Base-by-base conservation (phyloP, 2,888 invertebrate genomes). In the Athrips mouffetella region DNA sequence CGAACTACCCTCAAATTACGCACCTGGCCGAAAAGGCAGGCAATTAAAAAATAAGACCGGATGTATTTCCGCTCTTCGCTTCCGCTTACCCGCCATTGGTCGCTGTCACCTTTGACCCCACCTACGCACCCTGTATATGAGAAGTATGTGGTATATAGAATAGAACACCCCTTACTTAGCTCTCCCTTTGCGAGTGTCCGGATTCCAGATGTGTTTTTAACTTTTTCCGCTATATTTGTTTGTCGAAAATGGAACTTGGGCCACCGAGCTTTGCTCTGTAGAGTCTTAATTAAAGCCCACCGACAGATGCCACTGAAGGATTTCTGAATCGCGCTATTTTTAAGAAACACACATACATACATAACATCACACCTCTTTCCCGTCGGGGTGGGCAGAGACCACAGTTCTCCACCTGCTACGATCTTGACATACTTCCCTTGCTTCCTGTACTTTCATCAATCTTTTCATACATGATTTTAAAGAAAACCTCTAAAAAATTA, bases 31-130 rank as follows among this genome's bases (percentile, higher is more conserved):
- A 73, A 74, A 74, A 57, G 63, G 60, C 65, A 64, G 65, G 65
- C 70, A 76, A 80, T 83, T 82, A 73, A 79, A 81, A 80, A 65
- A 57, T 67, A 71, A 75, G 65, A 64, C 70, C 76, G 86, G 86
- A 86, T 76, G 74, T 73, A 52, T 71, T 78, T 72, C 73, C 77
- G 76, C 71, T 66, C 70, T 57, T 44, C 61, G 62, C 66, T 78
- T 82, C 83, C 84, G 80, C 73, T 65, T 50, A 51, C 13, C 45
- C 45, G 45, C 55, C 57, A 37, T 37, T 86, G 86, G 85, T 62
- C 68, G 65, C 58, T 47, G 52, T 73, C 75, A 85, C 86, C 86
- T 85, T 76, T 86, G 84, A 87, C 79, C 85, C 83, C 77, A 74
- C 68, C 70, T 70, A 71, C 57, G n/a, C n/a, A 50, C 55, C 50